Conservation (phyloP, 2,113 vertebrate genomes). For the Chaetops frenatus region DNA sequence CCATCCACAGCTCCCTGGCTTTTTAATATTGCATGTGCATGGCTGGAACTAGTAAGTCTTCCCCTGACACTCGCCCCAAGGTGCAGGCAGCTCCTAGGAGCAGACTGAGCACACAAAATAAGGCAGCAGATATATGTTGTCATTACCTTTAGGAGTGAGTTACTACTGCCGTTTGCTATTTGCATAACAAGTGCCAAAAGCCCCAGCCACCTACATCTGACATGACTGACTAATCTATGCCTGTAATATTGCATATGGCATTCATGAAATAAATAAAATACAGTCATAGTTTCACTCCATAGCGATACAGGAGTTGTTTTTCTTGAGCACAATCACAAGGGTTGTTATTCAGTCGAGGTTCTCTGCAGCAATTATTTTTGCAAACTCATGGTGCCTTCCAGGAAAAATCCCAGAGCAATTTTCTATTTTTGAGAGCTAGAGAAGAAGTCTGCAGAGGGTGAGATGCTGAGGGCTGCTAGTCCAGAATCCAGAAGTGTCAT, state of each 20-base stretch:
- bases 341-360: background rate
- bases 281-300: background rate
- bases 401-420: conserved; percentile 13
- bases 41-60: background rate
- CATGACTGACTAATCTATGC: background rate
- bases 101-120: background rate
- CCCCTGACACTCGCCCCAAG: background rate
- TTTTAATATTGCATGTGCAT: background rate
- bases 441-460: background rate
- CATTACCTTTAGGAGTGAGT: background rate
- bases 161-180: background rate
- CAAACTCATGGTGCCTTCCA: background rate
- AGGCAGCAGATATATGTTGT: background rate
- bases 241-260: background rate
- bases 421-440: background rate
- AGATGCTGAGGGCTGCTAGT: background rate
- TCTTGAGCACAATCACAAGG: background rate
- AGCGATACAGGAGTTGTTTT: background rate
- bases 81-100: background rate
- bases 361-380: background rate
- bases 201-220: background rate
- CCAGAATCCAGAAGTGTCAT: background rate
- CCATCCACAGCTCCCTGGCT: background rate
- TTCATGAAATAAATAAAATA: background rate
- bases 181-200: background rate